Evolutionary conservation across 2,888 invertebrate genomes (phyloP), one percentile per base, ranked within the genome.

Genomic region (Byasa hedistus): DNA sequence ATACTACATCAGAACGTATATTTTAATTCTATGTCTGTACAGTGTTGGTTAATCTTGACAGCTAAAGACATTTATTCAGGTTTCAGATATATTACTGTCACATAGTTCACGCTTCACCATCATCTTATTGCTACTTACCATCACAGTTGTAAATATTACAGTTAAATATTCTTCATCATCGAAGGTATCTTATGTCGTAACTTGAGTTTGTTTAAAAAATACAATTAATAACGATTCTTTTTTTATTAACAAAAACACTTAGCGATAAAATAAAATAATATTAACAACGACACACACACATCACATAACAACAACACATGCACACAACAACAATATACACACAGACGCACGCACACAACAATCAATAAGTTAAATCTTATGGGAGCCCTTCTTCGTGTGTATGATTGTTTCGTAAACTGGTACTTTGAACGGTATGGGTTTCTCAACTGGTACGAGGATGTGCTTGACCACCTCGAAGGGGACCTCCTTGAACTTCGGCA

Each of bases 391-490:
- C 71, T 94, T 93, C 63, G 94, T 94, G 75, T 95, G 95, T 74
- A 95, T 94, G 67, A 95, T 93, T 54, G 95, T 94, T 83, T 95
- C 95, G 79, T 95, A 94, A 3, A 95, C 94, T 0, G 95, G 95
- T 36, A 95, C 94, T 77, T 94, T 95, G 69, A 95, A 94, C 0
- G 95, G 95, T 54, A 94, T 90, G 0, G 95, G 95, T 71, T 94
- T 94, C 59, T 94, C 93, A 0, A 95, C 94, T 0, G 93, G 93
- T n/a, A 95, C 94, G 5, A 94, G 93, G 17, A 95, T 83, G 75
- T 95, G 95, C 71, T 94, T 95, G 55, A 95, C 92, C 0, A 95
- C 94, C 65, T 93, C 93, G 24, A 95, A 94, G 1, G 95, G 95
- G 4, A 95, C 94, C 0, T 94, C 94, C 75, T 95, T 95, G 69